Percentiles rank a stretch among this genome's conserved stretches.
phyloP scores from a whole-genome alignment of 2,797 vertebrate genomes.

The Alexandromys oeconomus region DNA sequence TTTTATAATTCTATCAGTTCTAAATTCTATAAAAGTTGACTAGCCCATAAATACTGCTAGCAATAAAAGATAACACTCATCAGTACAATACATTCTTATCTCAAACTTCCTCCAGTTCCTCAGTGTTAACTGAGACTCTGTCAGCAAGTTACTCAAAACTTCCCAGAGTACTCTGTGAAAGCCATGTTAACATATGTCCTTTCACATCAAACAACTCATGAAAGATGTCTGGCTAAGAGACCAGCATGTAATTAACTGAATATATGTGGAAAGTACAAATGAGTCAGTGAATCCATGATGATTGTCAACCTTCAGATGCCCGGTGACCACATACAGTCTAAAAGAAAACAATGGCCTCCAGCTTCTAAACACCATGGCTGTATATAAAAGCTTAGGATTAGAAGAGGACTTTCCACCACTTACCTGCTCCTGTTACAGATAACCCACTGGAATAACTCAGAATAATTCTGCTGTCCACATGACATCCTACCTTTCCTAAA shows the following conservation, averaged over 20 bases:
- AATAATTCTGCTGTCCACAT: background rate
- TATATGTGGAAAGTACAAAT: conserved; percentile 25
- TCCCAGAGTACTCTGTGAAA: conserved; percentile 9
- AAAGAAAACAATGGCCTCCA: background rate
- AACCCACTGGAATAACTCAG: background rate
- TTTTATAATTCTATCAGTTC: background rate
- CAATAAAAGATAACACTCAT: background rate
- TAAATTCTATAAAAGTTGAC: conserved; percentile 28
- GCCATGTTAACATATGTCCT: background rate
- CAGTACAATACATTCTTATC: background rate
- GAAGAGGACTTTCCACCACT: background rate
- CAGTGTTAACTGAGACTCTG: background rate
- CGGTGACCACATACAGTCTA: background rate
- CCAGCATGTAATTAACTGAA: background rate
- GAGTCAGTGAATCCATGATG: background rate
- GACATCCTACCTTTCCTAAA: background rate
- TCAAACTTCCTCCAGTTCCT: background rate
- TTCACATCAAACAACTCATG: conserved; percentile 4
- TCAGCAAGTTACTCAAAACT: conserved; percentile 20
- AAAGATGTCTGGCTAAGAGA: background rate
- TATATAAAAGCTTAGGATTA: background rate
- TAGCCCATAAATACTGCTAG: background rate
- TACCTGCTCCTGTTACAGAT: background rate
- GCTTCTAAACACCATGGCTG: background rate
- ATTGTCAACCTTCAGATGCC: background rate